Percentiles rank a stretch among this genome's conserved stretches.
These are phyloP conservation scores for Rotaria magnacalcarata DNA, from an alignment of 2,888 invertebrate species.

Conservation along the genomic window DNA sequence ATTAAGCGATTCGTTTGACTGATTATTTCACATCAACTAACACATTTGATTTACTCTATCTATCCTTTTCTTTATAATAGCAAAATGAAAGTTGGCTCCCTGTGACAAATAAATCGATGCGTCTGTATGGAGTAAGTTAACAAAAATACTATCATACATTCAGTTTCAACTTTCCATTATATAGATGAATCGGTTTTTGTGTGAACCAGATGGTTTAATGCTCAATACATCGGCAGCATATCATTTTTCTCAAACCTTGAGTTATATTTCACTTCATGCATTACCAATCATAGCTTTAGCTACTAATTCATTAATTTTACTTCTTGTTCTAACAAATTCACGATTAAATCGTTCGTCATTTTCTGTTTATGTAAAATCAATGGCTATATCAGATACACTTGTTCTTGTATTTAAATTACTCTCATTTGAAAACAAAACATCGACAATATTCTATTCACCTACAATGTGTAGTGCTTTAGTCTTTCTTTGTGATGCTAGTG, in stretches of 20 bases:
- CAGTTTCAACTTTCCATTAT: not conserved
- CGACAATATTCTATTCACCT: not conserved
- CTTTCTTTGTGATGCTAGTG: not conserved
- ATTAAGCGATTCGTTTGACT: not conserved
- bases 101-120: not conserved
- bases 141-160: not conserved
- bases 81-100: not conserved
- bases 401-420: not conserved
- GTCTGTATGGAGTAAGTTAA: not conserved
- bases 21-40: not conserved
- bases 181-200: not conserved
- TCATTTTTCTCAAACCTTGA: not conserved
- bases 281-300: not conserved
- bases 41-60: not conserved
- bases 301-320: not conserved
- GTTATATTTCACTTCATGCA: not conserved
- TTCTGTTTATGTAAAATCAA: conserved; percentile 10
- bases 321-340: conserved; percentile 1
- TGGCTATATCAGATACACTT: conserved; percentile 30
- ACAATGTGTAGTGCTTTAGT: not conserved
- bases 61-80: not conserved
- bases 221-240: not conserved
- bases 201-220: not conserved
- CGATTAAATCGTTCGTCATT: conserved; percentile 36
- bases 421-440: not conserved